phyloP scores from a whole-genome alignment of 2,797 vertebrate species.

The Prionace glauca region DNA sequence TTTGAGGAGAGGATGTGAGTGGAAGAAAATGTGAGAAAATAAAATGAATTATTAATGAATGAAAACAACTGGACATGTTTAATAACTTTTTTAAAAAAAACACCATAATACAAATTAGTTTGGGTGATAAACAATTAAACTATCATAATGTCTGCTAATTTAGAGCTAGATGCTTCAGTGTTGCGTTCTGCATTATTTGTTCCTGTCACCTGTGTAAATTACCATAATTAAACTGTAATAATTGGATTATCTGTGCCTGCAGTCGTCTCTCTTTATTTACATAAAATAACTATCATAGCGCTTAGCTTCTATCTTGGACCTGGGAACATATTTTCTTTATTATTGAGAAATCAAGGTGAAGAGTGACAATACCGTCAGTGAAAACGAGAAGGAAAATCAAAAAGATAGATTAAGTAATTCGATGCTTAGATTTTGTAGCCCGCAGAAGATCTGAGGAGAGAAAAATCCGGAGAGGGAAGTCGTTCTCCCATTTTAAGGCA shows the following conservation, averaged over 20 bases:
- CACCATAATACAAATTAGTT: neutral
- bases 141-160: neutral
- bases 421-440: neutral
- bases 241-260: constrained; percentile 21
- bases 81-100: neutral
- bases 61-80: neutral
- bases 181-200: constrained; percentile 6
- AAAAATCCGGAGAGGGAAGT: neutral
- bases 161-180: neutral
- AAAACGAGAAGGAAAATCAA: neutral
- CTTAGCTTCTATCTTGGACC: neutral
- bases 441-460: neutral
- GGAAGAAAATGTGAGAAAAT: neutral
- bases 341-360: neutral
- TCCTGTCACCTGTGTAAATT: constrained; percentile 22
- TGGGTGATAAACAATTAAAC: neutral
- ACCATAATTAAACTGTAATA: constrained; percentile 31
- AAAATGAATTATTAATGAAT: neutral
- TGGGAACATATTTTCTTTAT: constrained; percentile 14
- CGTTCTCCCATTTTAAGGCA: neutral
- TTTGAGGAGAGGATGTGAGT: neutral
- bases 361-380: neutral
- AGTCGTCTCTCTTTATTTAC: constrained; percentile 1
- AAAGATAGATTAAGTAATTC: neutral
- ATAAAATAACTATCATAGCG: neutral